A percentile compares a stretch with the other conserved stretches of the same genome.
Evolutionary conservation across 2,888 invertebrate genomes (phyloP).

Genomic region (Temnothorax ravouxi): DNA sequence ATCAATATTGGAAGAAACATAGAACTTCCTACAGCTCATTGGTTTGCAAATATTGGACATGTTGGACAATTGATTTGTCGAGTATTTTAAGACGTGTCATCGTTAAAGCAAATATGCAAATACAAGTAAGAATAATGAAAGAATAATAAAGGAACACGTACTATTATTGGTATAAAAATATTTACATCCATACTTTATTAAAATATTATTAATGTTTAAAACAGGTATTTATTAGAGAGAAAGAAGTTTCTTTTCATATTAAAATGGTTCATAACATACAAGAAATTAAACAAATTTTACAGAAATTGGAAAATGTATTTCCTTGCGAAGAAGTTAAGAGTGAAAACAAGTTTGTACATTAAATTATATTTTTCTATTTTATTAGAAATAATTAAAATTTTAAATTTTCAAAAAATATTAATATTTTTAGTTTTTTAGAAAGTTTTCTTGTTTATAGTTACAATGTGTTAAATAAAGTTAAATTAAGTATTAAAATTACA

Average conservation of each 20-base stretch:
- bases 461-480: no score
- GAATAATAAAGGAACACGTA: background rate
- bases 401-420: background rate
- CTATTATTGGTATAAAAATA: background rate
- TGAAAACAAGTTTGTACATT: conserved; percentile 14
- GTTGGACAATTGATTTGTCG: conserved; percentile 5
- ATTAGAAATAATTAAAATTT: background rate
- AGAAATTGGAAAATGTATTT: conserved; percentile 1
- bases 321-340: background rate
- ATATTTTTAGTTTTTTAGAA: background rate
- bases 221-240: conserved; percentile 11
- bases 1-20: conserved; percentile 15
- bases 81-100: conserved; percentile 2
- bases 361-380: conserved; percentile 20
- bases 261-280: background rate
- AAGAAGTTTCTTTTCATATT: background rate
- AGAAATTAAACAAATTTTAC: background rate
- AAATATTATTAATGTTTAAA: background rate
- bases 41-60: conserved; percentile 22
- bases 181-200: background rate
- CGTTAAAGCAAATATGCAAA: background rate
- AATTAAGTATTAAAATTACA: background rate
- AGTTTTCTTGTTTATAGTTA: background rate
- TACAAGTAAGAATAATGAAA: conserved; percentile 9
- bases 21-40: background rate